Conservation (phyloP, 1,140 invertebrate species). For the Luehdorfia chinensis region DNA sequence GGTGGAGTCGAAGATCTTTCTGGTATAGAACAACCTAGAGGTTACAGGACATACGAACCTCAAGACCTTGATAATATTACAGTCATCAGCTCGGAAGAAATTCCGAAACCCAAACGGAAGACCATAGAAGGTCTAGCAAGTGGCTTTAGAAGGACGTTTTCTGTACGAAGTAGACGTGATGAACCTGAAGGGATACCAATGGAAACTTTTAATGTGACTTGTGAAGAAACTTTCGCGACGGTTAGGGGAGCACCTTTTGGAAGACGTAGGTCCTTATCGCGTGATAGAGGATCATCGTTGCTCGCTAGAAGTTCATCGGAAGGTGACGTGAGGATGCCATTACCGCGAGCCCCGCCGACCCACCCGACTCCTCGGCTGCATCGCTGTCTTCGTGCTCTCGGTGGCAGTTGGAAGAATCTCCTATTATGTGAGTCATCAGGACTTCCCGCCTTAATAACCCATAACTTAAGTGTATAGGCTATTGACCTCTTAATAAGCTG, state of each 20-base stretch:
- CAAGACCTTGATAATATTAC: slow-evolving; percentile 67
- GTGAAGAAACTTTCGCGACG: slow-evolving; percentile 64
- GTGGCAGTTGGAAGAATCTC: slow-evolving; percentile 82
- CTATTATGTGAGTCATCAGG: slow-evolving; percentile 79
- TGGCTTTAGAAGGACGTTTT: slow-evolving; percentile 65
- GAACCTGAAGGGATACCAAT: slow-evolving; percentile 60
- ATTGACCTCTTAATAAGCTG: slow-evolving; percentile 21
- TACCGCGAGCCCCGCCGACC: slow-evolving; percentile 47
- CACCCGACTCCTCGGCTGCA: slow-evolving; percentile 74
- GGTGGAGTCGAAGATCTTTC: slow-evolving; percentile 62
- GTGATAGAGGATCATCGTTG: slow-evolving; percentile 60
- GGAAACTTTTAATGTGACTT: slow-evolving; percentile 60
- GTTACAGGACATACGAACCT: slow-evolving; percentile 39
- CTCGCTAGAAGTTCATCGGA: slow-evolving; percentile 73
- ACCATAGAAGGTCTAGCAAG: slow-evolving; percentile 63
- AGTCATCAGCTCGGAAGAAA: slow-evolving; percentile 73
- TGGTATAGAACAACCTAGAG: slow-evolving; percentile 43
- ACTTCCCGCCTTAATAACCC: slow-evolving; percentile 34
- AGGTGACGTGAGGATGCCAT: slow-evolving; percentile 65
- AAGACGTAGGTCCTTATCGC: slow-evolving; percentile 58
- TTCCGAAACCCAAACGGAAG: slow-evolving; percentile 59
- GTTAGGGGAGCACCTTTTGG: slow-evolving; percentile 68
- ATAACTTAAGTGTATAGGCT: slow-evolving; percentile 31
- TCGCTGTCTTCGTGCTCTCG: slow-evolving; percentile 79
- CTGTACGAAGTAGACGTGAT: slow-evolving; percentile 54